These are phyloP conservation scores for Apis cerana DNA, from an alignment of 1,140 invertebrate genomes.

Conservation along the genomic window DNA sequence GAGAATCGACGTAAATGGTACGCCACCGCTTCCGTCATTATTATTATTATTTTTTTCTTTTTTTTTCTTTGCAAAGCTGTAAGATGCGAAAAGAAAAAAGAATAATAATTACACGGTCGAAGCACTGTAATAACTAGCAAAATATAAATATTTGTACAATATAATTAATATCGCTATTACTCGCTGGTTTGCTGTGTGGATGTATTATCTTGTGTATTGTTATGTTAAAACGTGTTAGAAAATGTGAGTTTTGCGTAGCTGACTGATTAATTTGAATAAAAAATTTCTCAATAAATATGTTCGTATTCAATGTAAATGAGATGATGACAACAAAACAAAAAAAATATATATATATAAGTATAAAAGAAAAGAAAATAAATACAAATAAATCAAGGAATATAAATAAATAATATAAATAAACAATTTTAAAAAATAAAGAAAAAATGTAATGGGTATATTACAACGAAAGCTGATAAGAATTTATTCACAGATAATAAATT, in stretches of 20 bases:
- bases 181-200: slow-evolving; percentile 8
- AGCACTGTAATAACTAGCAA: slow-evolving; percentile 42
- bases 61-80: slow-evolving; percentile 46
- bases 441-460: neutral
- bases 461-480: slow-evolving; percentile 18
- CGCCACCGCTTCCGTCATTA: slow-evolving; percentile 26
- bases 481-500: slow-evolving; percentile 6
- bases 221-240: slow-evolving; percentile 42
- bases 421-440: neutral
- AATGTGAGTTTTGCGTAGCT: slow-evolving; percentile 2
- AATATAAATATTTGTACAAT: neutral
- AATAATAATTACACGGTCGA: slow-evolving; percentile 13
- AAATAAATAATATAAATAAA: neutral
- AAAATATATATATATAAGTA: neutral
- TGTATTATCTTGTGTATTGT: slow-evolving; percentile 11
- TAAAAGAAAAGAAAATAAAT: neutral
- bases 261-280: neutral
- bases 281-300: too few species aligned
- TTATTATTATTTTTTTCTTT: slow-evolving; percentile 19
- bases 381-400: neutral
- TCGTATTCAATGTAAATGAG: neutral
- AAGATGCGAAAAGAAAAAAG: slow-evolving; percentile 38
- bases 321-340: slow-evolving; percentile 3
- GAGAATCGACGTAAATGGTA: neutral
- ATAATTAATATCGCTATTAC: slow-evolving; percentile 16